Conservation (phyloP, 2,888 invertebrate genomes). For the Cerceris rybyensis region DNA sequence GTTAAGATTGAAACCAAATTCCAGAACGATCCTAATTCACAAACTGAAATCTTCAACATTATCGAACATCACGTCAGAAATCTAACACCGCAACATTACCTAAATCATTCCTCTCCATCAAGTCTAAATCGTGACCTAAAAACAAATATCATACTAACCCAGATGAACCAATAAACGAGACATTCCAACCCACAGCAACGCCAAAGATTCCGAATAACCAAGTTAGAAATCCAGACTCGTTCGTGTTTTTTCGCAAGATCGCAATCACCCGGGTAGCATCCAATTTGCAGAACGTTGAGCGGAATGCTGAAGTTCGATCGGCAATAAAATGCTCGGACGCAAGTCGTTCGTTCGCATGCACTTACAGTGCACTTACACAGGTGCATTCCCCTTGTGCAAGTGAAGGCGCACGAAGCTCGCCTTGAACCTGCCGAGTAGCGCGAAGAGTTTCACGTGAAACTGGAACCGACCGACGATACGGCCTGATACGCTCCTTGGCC, state of each 20-base stretch:
- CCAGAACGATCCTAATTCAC: too few relatives aligned
- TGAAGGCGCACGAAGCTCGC: conserved; percentile 52
- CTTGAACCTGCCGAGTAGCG: conserved; percentile 66
- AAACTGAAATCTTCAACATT: too few relatives aligned
- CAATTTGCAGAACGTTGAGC: background rate
- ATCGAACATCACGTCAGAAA: too few relatives aligned
- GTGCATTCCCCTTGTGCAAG: conserved; percentile 35
- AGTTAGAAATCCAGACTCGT: background rate
- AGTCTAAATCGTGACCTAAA: too few relatives aligned
- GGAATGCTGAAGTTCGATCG: background rate
- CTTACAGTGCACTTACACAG: conserved; percentile 22
- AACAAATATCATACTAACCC: too few relatives aligned
- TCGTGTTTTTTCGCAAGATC: too few relatives aligned
- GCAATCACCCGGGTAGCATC: background rate
- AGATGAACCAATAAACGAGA: too few relatives aligned
- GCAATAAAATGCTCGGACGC: background rate
- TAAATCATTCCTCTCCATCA: too few relatives aligned
- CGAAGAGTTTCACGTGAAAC: conserved; percentile 69
- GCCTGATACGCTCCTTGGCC: conserved; percentile 65
- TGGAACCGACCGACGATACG: conserved; percentile 68
- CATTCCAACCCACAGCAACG: too few relatives aligned
- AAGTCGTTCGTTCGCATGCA: conserved; percentile 19
- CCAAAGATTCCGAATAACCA: too few relatives aligned
- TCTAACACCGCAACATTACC: too few relatives aligned
- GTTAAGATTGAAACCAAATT: too few relatives aligned